Evolutionary conservation across 2,113 vertebrate genomes (phyloP).

Genomic region (Recurvirostra avosetta): DNA sequence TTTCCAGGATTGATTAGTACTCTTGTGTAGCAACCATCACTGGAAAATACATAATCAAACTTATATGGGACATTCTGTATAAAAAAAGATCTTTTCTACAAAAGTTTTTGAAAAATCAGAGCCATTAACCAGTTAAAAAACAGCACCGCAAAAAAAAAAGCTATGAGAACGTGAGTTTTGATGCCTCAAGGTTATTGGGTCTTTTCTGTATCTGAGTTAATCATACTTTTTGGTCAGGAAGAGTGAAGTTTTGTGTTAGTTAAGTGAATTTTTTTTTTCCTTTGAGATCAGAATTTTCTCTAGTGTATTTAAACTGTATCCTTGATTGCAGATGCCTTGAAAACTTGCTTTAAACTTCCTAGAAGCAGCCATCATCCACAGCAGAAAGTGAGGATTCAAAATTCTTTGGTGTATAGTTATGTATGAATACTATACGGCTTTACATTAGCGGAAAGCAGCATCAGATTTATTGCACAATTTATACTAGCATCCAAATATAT

Average conservation of each 20-base stretch:
- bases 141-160: not conserved
- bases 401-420: not conserved
- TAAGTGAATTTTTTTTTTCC: not conserved
- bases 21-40: not conserved
- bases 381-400: not conserved
- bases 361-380: not conserved
- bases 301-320: not conserved
- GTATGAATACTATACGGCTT: not conserved
- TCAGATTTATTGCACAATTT: not conserved
- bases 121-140: not conserved
- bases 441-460: not conserved
- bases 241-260: not conserved
- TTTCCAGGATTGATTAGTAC: not conserved
- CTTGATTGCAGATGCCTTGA: not conserved
- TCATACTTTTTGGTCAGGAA: not conserved
- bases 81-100: not conserved
- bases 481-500: not conserved
- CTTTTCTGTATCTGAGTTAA: not conserved
- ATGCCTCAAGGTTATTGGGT: not conserved
- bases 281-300: not conserved
- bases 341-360: not conserved
- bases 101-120: not conserved
- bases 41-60: not conserved
- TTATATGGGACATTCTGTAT: not conserved
- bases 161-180: not conserved